These are phyloP conservation scores for Paedocypris micromegethes DNA, from an alignment of 2,797 vertebrate species.

Conservation along the genomic window DNA sequence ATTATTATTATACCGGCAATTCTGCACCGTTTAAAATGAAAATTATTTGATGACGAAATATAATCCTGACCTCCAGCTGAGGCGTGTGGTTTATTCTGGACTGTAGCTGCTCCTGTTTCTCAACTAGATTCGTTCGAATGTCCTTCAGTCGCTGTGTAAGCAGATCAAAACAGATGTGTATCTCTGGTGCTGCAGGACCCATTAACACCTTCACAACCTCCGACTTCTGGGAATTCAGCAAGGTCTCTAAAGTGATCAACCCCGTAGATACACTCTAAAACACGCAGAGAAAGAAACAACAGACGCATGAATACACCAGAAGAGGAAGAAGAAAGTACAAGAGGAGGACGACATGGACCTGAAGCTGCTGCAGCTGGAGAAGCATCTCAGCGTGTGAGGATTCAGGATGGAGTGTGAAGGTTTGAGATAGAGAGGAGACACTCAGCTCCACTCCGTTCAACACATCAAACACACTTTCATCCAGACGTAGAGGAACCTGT, in stretches of 20 bases:
- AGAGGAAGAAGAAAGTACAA: neutral
- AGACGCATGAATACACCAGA: neutral
- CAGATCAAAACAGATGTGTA: conserved; percentile 65
- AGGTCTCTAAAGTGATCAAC: conserved; percentile 65
- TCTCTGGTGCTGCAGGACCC: conserved; percentile 48
- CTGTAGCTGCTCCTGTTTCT: conserved; percentile 66
- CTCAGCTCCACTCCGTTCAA: conserved; percentile 68
- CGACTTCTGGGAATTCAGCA: conserved; percentile 68
- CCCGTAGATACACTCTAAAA: conserved; percentile 73
- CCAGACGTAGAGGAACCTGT: conserved; percentile 64
- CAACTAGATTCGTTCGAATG: conserved; percentile 57
- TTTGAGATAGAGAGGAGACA: conserved; percentile 67
- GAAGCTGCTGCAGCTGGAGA: conserved; percentile 60
- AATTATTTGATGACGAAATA: neutral
- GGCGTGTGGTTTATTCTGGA: conserved; percentile 61
- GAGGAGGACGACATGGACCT: conserved; percentile 56
- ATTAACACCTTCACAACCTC: conserved; percentile 61
- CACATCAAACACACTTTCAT: conserved; percentile 75
- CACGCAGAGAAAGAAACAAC: conserved; percentile 4
- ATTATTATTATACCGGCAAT: too few relatives aligned
- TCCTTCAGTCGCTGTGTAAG: conserved; percentile 63
- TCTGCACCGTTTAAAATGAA: too few relatives aligned
- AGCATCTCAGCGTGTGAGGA: conserved; percentile 56
- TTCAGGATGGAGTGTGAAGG: conserved; percentile 57
- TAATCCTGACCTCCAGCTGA: conserved; percentile 22